A percentile compares a stretch with the other conserved stretches of the same genome.
Conservation (phyloP, 1,140 invertebrate genomes). For the Portunus trituberculatus region DNA sequence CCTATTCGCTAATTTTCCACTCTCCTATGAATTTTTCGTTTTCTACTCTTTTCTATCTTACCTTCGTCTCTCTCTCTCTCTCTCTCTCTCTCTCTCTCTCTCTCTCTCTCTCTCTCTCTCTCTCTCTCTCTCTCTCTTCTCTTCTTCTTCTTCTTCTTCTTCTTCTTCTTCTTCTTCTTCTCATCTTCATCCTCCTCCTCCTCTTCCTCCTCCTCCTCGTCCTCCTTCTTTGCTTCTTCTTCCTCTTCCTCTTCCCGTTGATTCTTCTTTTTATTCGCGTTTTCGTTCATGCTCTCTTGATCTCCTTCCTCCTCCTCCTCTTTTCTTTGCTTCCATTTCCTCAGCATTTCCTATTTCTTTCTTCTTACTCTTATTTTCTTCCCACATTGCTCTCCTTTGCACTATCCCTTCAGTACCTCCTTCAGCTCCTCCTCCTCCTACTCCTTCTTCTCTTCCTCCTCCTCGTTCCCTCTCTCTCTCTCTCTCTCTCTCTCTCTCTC, state of each 20-base stretch:
- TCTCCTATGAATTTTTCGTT: neutral
- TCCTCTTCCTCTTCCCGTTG: neutral
- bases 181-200: neutral
- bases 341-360: neutral
- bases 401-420: too few relatives aligned
- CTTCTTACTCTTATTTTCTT: too few relatives aligned
- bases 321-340: neutral
- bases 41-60: too few relatives aligned
- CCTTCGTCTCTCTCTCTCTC: neutral
- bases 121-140: neutral
- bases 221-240: neutral
- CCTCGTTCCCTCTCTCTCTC: neutral
- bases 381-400: too few relatives aligned
- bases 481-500: neutral
- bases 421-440: too few relatives aligned
- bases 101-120: neutral
- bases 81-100: neutral
- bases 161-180: neutral
- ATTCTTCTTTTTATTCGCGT: neutral
- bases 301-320: too few relatives aligned
- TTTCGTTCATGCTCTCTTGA: too few relatives aligned
- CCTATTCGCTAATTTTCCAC: neutral
- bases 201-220: neutral
- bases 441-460: neutral
- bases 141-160: neutral